phyloP scores from a whole-genome alignment of 2,888 invertebrate species.

The Dicycla oo region DNA sequence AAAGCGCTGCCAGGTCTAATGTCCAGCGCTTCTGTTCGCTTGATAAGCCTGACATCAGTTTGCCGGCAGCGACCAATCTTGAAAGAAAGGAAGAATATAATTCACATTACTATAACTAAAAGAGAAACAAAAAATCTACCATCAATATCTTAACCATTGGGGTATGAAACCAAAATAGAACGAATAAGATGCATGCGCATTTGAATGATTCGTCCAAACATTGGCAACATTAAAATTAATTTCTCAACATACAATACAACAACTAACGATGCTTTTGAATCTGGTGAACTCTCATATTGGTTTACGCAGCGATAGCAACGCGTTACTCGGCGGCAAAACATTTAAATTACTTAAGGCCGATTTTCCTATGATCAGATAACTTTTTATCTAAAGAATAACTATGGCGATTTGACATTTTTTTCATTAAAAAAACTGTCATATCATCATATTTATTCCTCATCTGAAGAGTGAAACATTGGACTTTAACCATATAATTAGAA shows the following conservation, averaged over 20 bases:
- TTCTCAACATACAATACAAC: background rate
- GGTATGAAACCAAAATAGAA: background rate
- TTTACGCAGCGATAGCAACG: background rate
- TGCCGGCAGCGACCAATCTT: conserved; percentile 95
- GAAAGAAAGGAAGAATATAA: background rate
- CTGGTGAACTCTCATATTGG: background rate
- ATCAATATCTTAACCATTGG: background rate
- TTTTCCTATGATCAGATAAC: background rate
- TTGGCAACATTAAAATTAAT: background rate
- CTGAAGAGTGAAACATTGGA: background rate
- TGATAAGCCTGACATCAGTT: conserved; percentile 95
- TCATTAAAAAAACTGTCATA: background rate
- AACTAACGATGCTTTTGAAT: background rate
- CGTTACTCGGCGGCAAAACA: background rate
- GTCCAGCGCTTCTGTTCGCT: conserved; percentile 96
- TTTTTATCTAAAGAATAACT: no score
- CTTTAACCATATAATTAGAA: background rate
- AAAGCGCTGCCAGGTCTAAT: conserved; percentile 93
- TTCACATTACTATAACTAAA: background rate
- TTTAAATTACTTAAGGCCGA: background rate
- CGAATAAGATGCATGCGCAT: background rate
- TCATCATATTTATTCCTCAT: background rate
- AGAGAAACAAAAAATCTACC: background rate
- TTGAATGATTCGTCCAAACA: background rate
- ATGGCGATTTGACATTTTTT: background rate